Conservation (phyloP, 1,140 invertebrate genomes). For the Nylanderia fulva region DNA sequence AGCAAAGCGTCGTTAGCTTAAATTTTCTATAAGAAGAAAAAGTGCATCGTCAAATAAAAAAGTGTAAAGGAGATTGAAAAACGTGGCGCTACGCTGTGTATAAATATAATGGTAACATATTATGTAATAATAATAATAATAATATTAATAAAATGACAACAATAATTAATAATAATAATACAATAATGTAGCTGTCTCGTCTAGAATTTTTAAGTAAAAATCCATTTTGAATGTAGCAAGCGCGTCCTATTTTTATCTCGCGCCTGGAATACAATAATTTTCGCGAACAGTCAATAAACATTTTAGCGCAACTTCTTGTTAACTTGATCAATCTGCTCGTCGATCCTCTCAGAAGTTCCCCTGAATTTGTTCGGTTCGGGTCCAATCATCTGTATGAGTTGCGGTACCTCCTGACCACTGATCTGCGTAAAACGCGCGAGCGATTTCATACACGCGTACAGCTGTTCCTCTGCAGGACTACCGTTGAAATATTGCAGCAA, state of each 20-base stretch:
- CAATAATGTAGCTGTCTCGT: conserved; percentile 38
- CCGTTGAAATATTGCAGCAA: conserved; percentile 94
- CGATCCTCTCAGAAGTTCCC: conserved; percentile 92
- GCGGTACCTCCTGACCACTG: conserved; percentile 93
- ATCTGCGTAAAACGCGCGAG: conserved; percentile 93
- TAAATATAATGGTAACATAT: conserved; percentile 49
- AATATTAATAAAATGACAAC: conserved; percentile 45
- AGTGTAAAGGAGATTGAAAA: conserved; percentile 37
- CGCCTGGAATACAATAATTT: conserved; percentile 51
- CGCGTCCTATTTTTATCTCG: neutral
- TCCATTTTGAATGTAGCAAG: conserved; percentile 46
- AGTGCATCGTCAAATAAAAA: conserved; percentile 12
- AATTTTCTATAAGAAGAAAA: conserved; percentile 26
- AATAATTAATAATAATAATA: conserved; percentile 64
- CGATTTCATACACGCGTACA: conserved; percentile 92
- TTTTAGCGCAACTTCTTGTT: conserved; percentile 87
- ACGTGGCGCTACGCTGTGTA: neutral
- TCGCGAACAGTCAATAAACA: neutral
- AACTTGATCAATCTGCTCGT: conserved; percentile 92
- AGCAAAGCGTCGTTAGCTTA: neutral
- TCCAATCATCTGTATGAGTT: conserved; percentile 96
- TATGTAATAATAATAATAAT: conserved; percentile 49
- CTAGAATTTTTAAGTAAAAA: conserved; percentile 69
- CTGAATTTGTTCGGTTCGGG: conserved; percentile 93
- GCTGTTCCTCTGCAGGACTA: conserved; percentile 92